Evolutionary conservation across 2,888 invertebrate genomes (phyloP), one percentile per base, ranked within the genome.

Genomic region (Xestobium rufovillosum): DNA sequence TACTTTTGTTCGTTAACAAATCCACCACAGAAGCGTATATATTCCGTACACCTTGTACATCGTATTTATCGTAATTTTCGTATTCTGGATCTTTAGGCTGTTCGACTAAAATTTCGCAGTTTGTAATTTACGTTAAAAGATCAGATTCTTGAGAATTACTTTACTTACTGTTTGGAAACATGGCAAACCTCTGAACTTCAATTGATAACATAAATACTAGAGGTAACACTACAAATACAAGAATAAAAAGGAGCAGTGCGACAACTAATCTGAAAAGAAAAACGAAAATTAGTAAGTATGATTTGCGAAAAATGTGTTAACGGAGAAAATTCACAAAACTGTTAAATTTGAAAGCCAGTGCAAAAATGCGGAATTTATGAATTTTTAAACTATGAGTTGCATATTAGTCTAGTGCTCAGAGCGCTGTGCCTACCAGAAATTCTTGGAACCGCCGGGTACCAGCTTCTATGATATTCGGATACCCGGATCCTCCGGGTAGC

Each of bases 101-200:
- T 31, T 51, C 38, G 12, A 49, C 53, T 47, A 31, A 57, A 52
- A 23, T 19, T 19, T 6, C 6, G n/a, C 23, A 19, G 23, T 19
- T 19, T 19, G 6, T 19, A 6, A 19, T 8, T 6, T 19, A 19
- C n/a, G 23, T 19, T 19, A 8, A n/a, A 8, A n/a, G n/a, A 19
- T 8, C 6, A 19, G 6, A 19, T n/a, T 19, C 6, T 19, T 11
- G 6, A 2, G 8, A 31, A 16, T 31, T 17, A 31, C 6, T 14
- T 10, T 51, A 73, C 76, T 76, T 71, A 85, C 86, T 78, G 55
- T 83, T 83, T 38, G 79, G 70, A 50, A 85, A 86, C 11, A 85
- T 68, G 34, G 84, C 70, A 47, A 72, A 73, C 39, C 79, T 68
- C 53, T 84, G 78, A 42, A 85, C 68, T 2, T 72, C 68, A 45